A percentile compares a stretch with the other conserved stretches of the same genome.
These are phyloP conservation scores for Malacoctenus gilli DNA, from an alignment of 2,797 vertebrate species.

Conservation along the genomic window DNA sequence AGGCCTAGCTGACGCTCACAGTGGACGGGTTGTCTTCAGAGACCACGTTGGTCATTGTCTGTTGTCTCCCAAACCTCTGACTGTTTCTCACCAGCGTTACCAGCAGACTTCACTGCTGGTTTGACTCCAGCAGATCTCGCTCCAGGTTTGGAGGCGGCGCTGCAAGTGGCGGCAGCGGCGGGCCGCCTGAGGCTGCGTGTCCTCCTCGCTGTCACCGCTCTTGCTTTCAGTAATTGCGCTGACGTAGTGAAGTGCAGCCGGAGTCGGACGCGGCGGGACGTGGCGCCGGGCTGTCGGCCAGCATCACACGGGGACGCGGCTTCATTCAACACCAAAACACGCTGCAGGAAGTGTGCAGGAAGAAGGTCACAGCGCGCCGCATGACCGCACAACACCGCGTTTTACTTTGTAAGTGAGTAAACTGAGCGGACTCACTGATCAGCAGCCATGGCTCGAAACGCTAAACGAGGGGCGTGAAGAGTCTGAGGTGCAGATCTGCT, in stretches of 20 bases:
- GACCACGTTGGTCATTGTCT: not conserved
- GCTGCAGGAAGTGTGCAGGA: not conserved
- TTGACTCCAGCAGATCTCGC: conserved; percentile 12
- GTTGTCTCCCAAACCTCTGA: not conserved
- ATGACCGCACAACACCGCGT: too few relatives aligned
- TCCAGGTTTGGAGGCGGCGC: conserved; percentile 11
- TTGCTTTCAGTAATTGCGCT: conserved; percentile 28
- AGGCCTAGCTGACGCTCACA: too few relatives aligned
- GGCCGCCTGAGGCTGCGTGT: conserved; percentile 11
- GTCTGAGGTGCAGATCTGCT: too few relatives aligned
- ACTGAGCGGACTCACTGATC: too few relatives aligned
- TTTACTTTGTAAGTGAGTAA: too few relatives aligned
- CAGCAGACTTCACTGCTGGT: conserved; percentile 16
- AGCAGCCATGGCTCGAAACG: too few relatives aligned
- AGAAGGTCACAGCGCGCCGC: too few relatives aligned
- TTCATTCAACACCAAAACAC: conserved; percentile 1
- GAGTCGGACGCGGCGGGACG: conserved; percentile 1
- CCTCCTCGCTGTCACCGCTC: conserved; percentile 9
- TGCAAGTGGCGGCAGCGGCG: conserved; percentile 4
- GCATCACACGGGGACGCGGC: not conserved
- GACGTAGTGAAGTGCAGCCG: conserved; percentile 19
- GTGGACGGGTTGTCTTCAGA: not conserved
- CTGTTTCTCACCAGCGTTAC: conserved; percentile 6
- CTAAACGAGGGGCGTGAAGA: too few relatives aligned
- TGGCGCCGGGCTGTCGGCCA: not conserved